Base-by-base conservation (phyloP, 2,888 invertebrate genomes). In the Eledone cirrhosa region DNA sequence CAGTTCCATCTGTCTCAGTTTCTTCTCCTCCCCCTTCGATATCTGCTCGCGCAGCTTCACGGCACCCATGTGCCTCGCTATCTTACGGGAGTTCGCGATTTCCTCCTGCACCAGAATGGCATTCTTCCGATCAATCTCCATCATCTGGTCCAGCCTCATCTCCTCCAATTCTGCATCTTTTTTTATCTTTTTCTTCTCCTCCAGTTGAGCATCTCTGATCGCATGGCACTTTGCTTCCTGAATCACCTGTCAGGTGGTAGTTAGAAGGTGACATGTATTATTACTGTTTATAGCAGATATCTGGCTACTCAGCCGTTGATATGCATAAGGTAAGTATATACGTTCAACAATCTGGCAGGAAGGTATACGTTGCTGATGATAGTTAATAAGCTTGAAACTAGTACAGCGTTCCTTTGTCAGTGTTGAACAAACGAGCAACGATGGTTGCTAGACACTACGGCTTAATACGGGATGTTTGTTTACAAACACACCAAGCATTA, bases 141-240 rank as follows among this genome's bases (percentile, higher is more conserved):
- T 91, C 90, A 91, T 91, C 24, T 84, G 81, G 81, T 91, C 91
- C 53, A 91, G 84, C 16, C 91, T 82, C 78, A 87, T 86, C 80
- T 91, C 90, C 81, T 91, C 91, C 0, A 86, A 85, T 8, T 82
- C 83, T 88, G 90, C 86, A 83, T 91, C 91, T 8, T 79, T 80
- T 78, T 86, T 82, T n/a, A 91, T 88, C 78, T 88, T 86, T 22
- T 84, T 83, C 82, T 90, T 91, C 86, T 91, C 91, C 72, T 89
- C 82, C 31, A 91, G 86, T 84, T 91, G 91, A 13, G 90, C 90
- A 83, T 91, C 91, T 41, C 91, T 82, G 81, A 91, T 91, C 4
- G 90, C 90, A 80, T 91, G 91, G 79, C 90, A 90, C 83, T 91
- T 91, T 48, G 91, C 90, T 82, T 91, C 90, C 77, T 90, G 84